Evolutionary conservation across 2,113 vertebrate species (phyloP), one percentile per base, ranked within the genome.

Genomic region (Eleginops maclovinus): DNA sequence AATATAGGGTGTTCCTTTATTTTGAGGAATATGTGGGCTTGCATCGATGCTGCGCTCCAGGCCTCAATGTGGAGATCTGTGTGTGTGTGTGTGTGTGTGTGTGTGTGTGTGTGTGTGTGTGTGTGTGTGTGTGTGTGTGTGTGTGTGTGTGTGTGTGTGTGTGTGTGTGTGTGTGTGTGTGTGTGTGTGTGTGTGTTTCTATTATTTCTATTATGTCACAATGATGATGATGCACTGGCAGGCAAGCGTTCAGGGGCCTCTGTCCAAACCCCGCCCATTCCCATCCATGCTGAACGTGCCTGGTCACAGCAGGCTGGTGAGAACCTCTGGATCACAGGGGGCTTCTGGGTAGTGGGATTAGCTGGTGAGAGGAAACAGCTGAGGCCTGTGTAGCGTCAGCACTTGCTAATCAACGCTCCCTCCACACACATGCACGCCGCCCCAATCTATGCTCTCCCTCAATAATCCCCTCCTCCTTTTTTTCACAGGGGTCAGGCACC

Each of bases 341-440:
- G 84, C 79, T 93, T 85, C 58, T 87, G 89, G 84, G 71, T 75
- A 72, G 82, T 15, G 58, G 93, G 91, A 94, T 94, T 94, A 94
- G 54, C 77, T 76, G 64, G 56, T 92, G 91, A 92, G 91, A 88
- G 86, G 88, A 93, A 94, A 93, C 87, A 93, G 92, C 92, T 94
- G 90, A 94, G 90, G 84, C 83, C 89, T 87, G 86, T 72, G 77
- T 87, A 88, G 82, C 16, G 85, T 94, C 93, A 94, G 91, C 92
- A 91, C 78, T 89, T 84, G 82, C 84, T 90, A 91, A 93, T 88
- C 88, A 91, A 88, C 88, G 75, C 86, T 75, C 64, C 22, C 26
- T 58, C 81, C 47, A 51, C 83, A 68, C 46, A 28, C 66, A 73
- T 21, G 79, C 65, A 84, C 13, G 36, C 53, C 10, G 26, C 62